Conservation (phyloP, 1,140 invertebrate species). For the Drosophila ficusphila region DNA sequence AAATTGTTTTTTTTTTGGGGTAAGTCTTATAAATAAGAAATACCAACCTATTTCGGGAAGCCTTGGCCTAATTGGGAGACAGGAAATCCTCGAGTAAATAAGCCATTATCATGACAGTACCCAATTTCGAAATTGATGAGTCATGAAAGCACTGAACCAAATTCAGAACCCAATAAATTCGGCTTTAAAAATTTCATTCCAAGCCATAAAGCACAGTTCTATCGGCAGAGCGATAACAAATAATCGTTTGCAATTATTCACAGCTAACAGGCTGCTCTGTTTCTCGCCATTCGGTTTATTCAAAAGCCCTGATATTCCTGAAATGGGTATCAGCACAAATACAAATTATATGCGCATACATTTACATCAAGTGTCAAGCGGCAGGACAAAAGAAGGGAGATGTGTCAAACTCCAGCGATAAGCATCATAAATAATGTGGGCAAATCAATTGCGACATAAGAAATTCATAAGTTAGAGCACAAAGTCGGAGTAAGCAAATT, state of each 20-base stretch:
- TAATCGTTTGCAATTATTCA: slow-evolving; percentile 65
- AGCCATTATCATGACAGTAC: slow-evolving; percentile 4
- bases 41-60: slow-evolving; percentile 15
- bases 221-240: slow-evolving; percentile 23
- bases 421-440: slow-evolving; percentile 66
- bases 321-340: slow-evolving; percentile 47
- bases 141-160: slow-evolving; percentile 1
- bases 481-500: slow-evolving; percentile 23
- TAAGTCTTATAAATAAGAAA: slow-evolving; percentile 43
- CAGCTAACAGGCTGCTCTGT: slow-evolving; percentile 13
- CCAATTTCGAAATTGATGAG: slow-evolving; percentile 19
- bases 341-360: slow-evolving; percentile 50
- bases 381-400: slow-evolving; percentile 30
- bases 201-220: slow-evolving; percentile 13
- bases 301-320: slow-evolving; percentile 14
- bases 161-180: background rate
- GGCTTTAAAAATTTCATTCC: slow-evolving; percentile 24
- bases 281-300: slow-evolving; percentile 22
- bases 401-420: slow-evolving; percentile 43
- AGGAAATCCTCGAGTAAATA: slow-evolving; percentile 10
- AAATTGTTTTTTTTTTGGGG: slow-evolving; percentile 8
- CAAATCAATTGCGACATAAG: slow-evolving; percentile 58
- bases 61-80: slow-evolving; percentile 29
- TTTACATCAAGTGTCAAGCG: slow-evolving; percentile 52
- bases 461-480: slow-evolving; percentile 59